phyloP scores from a whole-genome alignment of 1,140 invertebrate genomes.

The Musca domestica region DNA sequence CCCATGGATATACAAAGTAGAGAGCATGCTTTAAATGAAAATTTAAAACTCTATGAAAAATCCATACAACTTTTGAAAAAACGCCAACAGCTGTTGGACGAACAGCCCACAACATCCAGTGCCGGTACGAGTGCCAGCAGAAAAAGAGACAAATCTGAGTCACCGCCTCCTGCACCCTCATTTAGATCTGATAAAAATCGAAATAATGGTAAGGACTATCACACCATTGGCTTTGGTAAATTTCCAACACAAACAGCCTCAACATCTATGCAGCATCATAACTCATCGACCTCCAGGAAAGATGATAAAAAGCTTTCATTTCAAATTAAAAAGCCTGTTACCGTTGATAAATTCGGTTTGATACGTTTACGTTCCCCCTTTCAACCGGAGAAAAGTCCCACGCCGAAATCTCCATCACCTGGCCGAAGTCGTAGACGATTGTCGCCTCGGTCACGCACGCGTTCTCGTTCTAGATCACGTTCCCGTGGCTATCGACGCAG shows the following conservation, averaged over 20 bases:
- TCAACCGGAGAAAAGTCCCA: slow-evolving; percentile 39
- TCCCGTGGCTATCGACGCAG: slow-evolving; percentile 47
- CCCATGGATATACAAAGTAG: background rate
- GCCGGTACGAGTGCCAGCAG: background rate
- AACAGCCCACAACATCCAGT: background rate
- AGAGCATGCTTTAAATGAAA: slow-evolving; percentile 21
- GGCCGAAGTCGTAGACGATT: slow-evolving; percentile 29
- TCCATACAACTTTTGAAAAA: slow-evolving; percentile 24
- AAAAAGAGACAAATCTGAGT: slow-evolving; percentile 18
- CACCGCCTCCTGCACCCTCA: slow-evolving; percentile 23
- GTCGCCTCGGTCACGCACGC: slow-evolving; percentile 48
- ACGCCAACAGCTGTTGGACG: slow-evolving; percentile 3
- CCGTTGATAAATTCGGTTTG: slow-evolving; percentile 68
- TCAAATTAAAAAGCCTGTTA: slow-evolving; percentile 54
- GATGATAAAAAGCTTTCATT: slow-evolving; percentile 39
- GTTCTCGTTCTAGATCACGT: slow-evolving; percentile 51
- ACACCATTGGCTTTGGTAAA: too few species aligned
- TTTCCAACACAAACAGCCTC: slow-evolving; percentile 30
- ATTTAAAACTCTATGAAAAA: slow-evolving; percentile 27
- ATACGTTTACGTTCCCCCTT: slow-evolving; percentile 59
- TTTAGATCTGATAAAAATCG: slow-evolving; percentile 5
- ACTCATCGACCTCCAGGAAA: slow-evolving; percentile 1
- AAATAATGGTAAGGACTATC: too few species aligned
- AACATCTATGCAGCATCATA: slow-evolving; percentile 22
- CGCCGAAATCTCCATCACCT: slow-evolving; percentile 38